A percentile compares a stretch with the other conserved stretches of the same genome.
These are phyloP conservation scores for Bombus waltoni DNA, from an alignment of 1,140 invertebrate genomes.

Conservation along the genomic window DNA sequence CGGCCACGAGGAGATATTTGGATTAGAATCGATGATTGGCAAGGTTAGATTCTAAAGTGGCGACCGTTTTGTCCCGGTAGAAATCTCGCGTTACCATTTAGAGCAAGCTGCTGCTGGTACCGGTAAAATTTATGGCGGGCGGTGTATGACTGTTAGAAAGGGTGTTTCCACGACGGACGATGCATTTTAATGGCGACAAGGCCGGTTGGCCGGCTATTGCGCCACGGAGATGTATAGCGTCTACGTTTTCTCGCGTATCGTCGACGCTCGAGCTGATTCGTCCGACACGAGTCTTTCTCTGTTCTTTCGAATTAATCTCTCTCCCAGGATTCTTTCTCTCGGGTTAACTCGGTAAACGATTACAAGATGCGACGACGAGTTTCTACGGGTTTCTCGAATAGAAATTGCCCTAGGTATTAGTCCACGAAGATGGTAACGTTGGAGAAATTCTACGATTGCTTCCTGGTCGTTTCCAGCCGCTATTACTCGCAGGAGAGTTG, in stretches of 20 bases:
- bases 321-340: not conserved
- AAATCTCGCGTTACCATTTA: conserved; percentile 72
- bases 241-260: conserved; percentile 35
- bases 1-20: conserved; percentile 34
- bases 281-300: conserved; percentile 13
- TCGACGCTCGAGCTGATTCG: conserved; percentile 8
- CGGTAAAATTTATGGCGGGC: conserved; percentile 66
- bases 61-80: conserved; percentile 69
- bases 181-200: conserved; percentile 61
- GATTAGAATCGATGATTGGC: conserved; percentile 66
- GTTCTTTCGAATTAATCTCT: conserved; percentile 21
- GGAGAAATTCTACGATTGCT: conserved; percentile 9
- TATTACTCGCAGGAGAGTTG: not conserved
- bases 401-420: conserved; percentile 25
- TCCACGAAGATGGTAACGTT: not conserved
- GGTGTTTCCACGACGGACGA: conserved; percentile 55
- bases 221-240: not conserved
- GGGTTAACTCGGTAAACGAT: not conserved
- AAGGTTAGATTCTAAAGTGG: conserved; percentile 54
- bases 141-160: conserved; percentile 60
- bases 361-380: not conserved
- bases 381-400: conserved; percentile 42
- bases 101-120: conserved; percentile 51
- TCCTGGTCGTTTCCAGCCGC: conserved; percentile 1
- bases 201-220: conserved; percentile 4